These are phyloP conservation scores for Suillia variegata DNA, from an alignment of 2,888 invertebrate species.

Conservation along the genomic window DNA sequence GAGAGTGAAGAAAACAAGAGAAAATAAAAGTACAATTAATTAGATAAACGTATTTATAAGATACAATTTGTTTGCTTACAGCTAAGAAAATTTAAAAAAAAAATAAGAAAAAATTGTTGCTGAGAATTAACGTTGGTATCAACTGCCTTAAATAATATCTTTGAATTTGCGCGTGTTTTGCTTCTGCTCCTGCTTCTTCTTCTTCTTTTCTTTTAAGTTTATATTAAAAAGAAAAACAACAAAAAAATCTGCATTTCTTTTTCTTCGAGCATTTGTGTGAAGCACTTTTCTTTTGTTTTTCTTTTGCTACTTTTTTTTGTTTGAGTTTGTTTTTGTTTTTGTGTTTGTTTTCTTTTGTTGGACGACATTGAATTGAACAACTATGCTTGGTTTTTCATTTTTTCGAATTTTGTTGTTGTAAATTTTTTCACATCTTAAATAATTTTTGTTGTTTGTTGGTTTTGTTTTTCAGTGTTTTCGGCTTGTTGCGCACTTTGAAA, in stretches of 20 bases:
- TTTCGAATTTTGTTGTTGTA: neutral
- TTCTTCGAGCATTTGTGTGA: conserved; percentile 48
- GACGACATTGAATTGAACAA: conserved; percentile 57
- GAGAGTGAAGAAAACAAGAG: too few relatives aligned
- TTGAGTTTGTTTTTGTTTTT: conserved; percentile 37
- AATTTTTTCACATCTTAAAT: too few relatives aligned
- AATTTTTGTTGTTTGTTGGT: too few relatives aligned
- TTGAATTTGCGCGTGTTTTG: conserved; percentile 12
- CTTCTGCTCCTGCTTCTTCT: too few relatives aligned
- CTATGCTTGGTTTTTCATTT: conserved; percentile 26
- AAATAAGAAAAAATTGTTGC: conserved; percentile 14
- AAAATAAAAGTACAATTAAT: too few relatives aligned
- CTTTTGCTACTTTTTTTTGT: conserved; percentile 35
- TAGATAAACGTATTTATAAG: too few relatives aligned
- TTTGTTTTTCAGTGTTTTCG: conserved; percentile 22
- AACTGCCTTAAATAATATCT: conserved; percentile 40
- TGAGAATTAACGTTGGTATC: conserved; percentile 23
- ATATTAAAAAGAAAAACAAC: too few relatives aligned
- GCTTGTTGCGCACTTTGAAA: conserved; percentile 17
- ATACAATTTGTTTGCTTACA: too few relatives aligned
- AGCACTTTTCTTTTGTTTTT: conserved; percentile 37
- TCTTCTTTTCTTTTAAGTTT: too few relatives aligned
- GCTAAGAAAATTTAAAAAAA: conserved; percentile 3
- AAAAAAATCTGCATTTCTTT: conserved; percentile 17
- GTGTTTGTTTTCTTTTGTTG: conserved; percentile 44